Evolutionary conservation across 2,888 invertebrate species (phyloP).

Genomic region (Lysandra bellargus): DNA sequence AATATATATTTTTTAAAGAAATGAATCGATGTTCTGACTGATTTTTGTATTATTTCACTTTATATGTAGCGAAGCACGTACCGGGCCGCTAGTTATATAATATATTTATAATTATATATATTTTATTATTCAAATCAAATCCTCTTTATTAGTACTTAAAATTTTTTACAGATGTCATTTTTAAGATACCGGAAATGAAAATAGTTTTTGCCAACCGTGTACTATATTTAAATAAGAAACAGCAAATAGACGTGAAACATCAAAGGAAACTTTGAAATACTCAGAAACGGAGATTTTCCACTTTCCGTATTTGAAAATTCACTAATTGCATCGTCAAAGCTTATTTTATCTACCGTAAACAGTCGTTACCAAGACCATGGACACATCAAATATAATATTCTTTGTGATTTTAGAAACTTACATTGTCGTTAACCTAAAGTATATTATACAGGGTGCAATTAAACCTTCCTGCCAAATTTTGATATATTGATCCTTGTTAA

Average conservation of each 20-base stretch:
- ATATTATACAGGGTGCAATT: neutral
- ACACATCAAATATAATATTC: neutral
- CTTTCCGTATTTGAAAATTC: conserved; percentile 22
- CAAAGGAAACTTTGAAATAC: neutral
- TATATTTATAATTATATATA: too few relatives aligned
- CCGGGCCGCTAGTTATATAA: too few relatives aligned
- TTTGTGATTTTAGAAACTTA: neutral
- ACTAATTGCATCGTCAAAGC: conserved; percentile 24
- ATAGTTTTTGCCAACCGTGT: neutral
- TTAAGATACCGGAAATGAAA: too few relatives aligned
- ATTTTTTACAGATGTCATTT: too few relatives aligned
- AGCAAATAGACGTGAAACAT: neutral
- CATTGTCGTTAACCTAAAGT: neutral
- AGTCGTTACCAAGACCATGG: neutral
- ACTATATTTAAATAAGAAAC: neutral
- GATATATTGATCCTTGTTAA: too few relatives aligned
- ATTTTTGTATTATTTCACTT: too few relatives aligned
- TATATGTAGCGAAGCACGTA: too few relatives aligned
- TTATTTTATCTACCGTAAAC: conserved; percentile 25
- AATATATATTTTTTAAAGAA: too few relatives aligned
- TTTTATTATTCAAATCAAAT: too few relatives aligned
- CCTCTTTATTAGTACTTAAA: too few relatives aligned
- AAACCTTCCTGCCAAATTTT: too few relatives aligned
- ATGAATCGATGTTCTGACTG: too few relatives aligned
- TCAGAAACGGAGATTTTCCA: conserved; percentile 17